These are phyloP conservation scores for Chlorops oryzae DNA, from an alignment of 1,140 invertebrate species.

Conservation along the genomic window DNA sequence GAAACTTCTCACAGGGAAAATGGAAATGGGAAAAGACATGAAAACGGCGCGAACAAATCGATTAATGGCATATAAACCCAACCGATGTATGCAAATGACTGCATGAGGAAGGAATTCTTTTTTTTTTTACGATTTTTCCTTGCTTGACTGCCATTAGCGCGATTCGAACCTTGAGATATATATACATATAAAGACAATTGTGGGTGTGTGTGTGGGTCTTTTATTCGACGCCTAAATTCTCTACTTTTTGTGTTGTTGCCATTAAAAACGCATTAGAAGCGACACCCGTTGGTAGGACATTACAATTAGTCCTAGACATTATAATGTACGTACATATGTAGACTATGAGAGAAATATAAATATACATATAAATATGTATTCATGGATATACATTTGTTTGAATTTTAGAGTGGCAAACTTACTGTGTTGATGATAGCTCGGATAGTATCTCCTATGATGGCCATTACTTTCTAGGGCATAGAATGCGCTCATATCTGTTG, in stretches of 20 bases:
- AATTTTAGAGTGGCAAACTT: conserved; percentile 23
- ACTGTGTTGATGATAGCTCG: conserved; percentile 48
- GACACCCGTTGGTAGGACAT: too few species aligned
- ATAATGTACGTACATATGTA: too few species aligned
- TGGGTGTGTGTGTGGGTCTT: conserved; percentile 18
- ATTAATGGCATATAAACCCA: too few species aligned
- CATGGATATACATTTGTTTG: neutral
- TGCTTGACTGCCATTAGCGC: too few species aligned
- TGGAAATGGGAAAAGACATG: conserved; percentile 24
- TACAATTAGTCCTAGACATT: too few species aligned
- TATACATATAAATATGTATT: neutral
- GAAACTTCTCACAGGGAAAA: conserved; percentile 16
- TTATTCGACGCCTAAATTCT: neutral
- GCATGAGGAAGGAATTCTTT: too few species aligned
- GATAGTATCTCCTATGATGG: conserved; percentile 45
- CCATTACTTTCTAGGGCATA: conserved; percentile 45
- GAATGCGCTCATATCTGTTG: conserved; percentile 46
- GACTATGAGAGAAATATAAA: too few species aligned
- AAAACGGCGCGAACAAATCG: conserved; percentile 45
- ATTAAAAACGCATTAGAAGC: conserved; percentile 47
- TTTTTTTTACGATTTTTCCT: too few species aligned
- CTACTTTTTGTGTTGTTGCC: too few species aligned
- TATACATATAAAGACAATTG: too few species aligned
- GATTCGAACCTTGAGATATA: too few species aligned
- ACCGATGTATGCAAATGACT: too few species aligned